Evolutionary conservation across 2,113 vertebrate species (phyloP), one percentile per base, ranked within the genome.

Genomic region (Okapia johnstoni): DNA sequence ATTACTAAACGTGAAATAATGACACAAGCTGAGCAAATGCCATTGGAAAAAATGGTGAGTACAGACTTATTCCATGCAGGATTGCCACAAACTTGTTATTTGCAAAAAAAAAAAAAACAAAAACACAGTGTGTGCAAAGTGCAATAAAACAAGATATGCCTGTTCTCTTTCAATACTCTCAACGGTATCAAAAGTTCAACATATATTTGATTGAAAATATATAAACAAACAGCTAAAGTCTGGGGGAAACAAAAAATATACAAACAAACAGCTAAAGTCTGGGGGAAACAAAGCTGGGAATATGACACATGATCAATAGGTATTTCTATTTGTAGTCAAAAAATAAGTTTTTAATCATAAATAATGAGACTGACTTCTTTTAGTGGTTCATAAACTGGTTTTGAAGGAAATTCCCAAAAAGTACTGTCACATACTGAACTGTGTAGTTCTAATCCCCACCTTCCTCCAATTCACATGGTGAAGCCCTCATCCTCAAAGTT

Each of bases 141-240:
- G 21, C 80, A 83, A 83, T 26, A 83, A 55, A 83, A 83, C 52
- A 40, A 83, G 80, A 54, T 40, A 83, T 40, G 80, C 80, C n/a
- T 83, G 21, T 13, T 88, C 33, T 73, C 58, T 86, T 90, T 81
- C 55, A 40, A 63, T 70, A 96, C 77, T 54, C 50, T 91, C 73
- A 96, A 96, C 89, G 8, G 52, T 81, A 15, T 60, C 50, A 93
- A 94, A 88, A 83, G 3, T 90, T 94, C 43, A 97, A 61, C 8
- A 96, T 55, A 52, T 26, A 92, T 90, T 40, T 98, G 30, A 87
- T 91, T 79, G 7, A 46, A 46, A 46, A 46, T 46, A 46, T 46
- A 46, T 8, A 46, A 46, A 46, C 46, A 88, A 97, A 92, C 40
- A 92, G n/a, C 28, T 85, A 90, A 76, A 19, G 33, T 94, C 8